These are phyloP conservation scores for Crypturellus undulatus DNA, from an alignment of 2,113 vertebrate species.

Conservation along the genomic window DNA sequence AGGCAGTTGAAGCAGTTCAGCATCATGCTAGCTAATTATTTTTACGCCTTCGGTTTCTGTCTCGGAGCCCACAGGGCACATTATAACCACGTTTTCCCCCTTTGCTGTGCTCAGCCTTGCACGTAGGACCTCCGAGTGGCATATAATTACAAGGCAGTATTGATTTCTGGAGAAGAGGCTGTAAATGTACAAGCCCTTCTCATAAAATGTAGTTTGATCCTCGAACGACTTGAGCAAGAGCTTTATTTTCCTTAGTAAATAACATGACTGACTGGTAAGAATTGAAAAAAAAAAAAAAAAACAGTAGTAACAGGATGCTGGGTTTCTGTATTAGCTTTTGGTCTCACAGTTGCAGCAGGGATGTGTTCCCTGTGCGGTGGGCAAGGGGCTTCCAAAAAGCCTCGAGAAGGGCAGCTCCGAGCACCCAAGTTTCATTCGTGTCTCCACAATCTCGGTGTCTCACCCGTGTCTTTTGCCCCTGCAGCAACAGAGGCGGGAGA, in stretches of 20 bases:
- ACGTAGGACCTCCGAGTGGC: background rate
- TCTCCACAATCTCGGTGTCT: background rate
- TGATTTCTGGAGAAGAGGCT: constrained; percentile 35
- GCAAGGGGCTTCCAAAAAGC: background rate
- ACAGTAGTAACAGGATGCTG: background rate
- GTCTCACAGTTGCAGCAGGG: background rate
- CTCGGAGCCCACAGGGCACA: constrained; percentile 12
- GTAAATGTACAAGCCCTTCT: constrained; percentile 28
- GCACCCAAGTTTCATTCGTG: rapidly evolving
- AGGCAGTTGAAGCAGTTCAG: constrained; percentile 14
- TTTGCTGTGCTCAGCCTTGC: constrained; percentile 11
- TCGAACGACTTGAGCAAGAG: constrained; percentile 18
- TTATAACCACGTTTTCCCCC: constrained; percentile 1
- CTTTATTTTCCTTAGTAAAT: constrained; percentile 30
- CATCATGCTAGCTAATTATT: constrained; percentile 41
- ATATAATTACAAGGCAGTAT: constrained; percentile 56
- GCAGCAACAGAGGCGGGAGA: constrained; percentile 95
- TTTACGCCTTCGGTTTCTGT: constrained; percentile 44
- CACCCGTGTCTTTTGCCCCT: background rate
- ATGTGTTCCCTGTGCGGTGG: background rate
- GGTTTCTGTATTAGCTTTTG: constrained; percentile 9
- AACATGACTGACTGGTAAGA: constrained; percentile 4
- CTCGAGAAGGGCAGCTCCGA: rapidly evolving
- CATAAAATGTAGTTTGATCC: constrained; percentile 46
- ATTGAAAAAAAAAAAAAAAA: background rate